These are phyloP conservation scores for Hyposmocoma kahamanoa DNA, from an alignment of 1,140 invertebrate species.

Conservation along the genomic window DNA sequence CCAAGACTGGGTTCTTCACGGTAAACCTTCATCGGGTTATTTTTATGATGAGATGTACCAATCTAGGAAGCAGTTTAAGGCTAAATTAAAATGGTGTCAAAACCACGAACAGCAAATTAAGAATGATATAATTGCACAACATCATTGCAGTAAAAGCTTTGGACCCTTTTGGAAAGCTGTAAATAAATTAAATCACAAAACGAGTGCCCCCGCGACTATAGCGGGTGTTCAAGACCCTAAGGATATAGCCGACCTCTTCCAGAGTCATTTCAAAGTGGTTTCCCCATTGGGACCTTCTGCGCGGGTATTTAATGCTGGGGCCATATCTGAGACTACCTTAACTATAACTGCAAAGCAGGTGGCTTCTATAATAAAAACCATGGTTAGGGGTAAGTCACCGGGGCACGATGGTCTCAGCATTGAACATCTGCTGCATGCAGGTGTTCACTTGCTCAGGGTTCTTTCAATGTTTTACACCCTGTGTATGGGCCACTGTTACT, in stretches of 20 bases:
- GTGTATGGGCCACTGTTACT: neutral
- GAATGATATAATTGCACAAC: conserved; percentile 1
- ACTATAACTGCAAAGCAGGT: conserved; percentile 1
- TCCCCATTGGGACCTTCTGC: neutral
- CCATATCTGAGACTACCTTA: neutral
- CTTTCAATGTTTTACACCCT: conserved; percentile 5
- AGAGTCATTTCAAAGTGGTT: neutral
- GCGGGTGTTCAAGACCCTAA: neutral
- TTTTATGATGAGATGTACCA: conserved; percentile 3
- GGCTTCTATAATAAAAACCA: neutral
- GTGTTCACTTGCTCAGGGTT: conserved; percentile 2
- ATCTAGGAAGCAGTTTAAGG: neutral
- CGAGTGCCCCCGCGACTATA: neutral
- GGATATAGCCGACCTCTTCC: neutral
- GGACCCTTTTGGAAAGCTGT: conserved; percentile 4
- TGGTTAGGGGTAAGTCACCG: conserved; percentile 7
- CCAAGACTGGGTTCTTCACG: neutral
- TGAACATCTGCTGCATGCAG: conserved; percentile 7
- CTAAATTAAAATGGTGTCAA: conserved; percentile 8
- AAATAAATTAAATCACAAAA: neutral
- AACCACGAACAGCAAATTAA: conserved; percentile 8
- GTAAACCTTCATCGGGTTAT: neutral
- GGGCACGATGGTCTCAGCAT: conserved; percentile 10
- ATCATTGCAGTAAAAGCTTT: conserved; percentile 2
- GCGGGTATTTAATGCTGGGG: neutral